A percentile compares a stretch with the other conserved stretches of the same genome.
phyloP scores from a whole-genome alignment of 2,888 invertebrate species.

The Malthinus flaveolus region DNA sequence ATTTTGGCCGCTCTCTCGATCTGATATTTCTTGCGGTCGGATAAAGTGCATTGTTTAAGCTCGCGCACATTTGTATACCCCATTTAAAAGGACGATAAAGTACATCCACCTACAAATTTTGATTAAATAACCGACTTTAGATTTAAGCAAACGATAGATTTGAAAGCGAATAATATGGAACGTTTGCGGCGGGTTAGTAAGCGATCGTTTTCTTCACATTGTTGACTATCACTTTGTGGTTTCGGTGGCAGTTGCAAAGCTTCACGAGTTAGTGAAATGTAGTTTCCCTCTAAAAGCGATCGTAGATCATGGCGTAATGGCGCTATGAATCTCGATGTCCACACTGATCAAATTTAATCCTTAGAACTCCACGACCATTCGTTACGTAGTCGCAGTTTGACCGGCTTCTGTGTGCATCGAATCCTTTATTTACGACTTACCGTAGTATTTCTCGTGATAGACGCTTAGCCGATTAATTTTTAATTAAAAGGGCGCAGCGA shows the following conservation, averaged over 20 bases:
- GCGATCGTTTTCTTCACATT: constrained; percentile 25
- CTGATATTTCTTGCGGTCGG: constrained; percentile 27
- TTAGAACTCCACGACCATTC: constrained; percentile 49
- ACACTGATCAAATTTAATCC: constrained; percentile 58
- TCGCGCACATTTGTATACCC: constrained; percentile 26
- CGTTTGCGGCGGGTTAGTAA: constrained; percentile 11
- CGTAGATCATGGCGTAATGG: constrained; percentile 57
- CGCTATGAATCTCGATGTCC: constrained; percentile 58
- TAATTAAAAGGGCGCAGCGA: constrained; percentile 12
- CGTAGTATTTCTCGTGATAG: constrained; percentile 37
- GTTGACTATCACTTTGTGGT: constrained; percentile 39
- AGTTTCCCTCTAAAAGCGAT: constrained; percentile 52
- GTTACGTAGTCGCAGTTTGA: constrained; percentile 44
- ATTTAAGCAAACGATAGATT: background rate
- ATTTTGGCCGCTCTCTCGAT: constrained; percentile 37
- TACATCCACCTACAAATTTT: too few species aligned
- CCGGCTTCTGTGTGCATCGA: constrained; percentile 43
- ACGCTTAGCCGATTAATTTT: constrained; percentile 39
- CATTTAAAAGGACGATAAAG: background rate
- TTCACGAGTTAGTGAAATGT: constrained; percentile 41
- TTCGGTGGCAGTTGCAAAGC: constrained; percentile 39
- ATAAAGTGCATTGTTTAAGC: constrained; percentile 30
- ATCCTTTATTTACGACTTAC: constrained; percentile 38
- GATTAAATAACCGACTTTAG: too few species aligned
- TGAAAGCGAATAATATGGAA: background rate